Evolutionary conservation across 2,888 invertebrate genomes (phyloP).

Genomic region (Lutraria lutraria): DNA sequence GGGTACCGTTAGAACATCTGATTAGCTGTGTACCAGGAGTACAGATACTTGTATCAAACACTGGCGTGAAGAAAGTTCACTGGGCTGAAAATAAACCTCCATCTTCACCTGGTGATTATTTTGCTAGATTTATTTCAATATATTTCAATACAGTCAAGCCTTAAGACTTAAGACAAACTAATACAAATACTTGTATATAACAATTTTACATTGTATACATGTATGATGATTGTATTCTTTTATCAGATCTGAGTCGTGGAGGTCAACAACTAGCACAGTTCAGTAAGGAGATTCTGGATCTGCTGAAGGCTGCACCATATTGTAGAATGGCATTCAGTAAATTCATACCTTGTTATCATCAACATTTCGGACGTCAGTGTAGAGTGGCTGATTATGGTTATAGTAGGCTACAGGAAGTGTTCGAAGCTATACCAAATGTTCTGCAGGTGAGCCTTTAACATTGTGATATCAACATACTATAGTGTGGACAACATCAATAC

Average conservation of each 20-base stretch:
- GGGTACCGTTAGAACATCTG: slow-evolving; percentile 94
- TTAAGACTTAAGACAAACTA: too few species aligned
- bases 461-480: background rate
- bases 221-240: slow-evolving; percentile 27
- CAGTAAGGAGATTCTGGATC: slow-evolving; percentile 95
- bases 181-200: too few species aligned
- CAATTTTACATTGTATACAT: too few species aligned
- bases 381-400: slow-evolving; percentile 97
- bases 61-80: slow-evolving; percentile 89
- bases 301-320: slow-evolving; percentile 94
- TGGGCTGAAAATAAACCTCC: slow-evolving; percentile 86
- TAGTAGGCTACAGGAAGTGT: slow-evolving; percentile 95
- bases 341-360: slow-evolving; percentile 98
- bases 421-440: slow-evolving; percentile 93
- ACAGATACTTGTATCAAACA: slow-evolving; percentile 88
- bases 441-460: slow-evolving; percentile 89
- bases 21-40: slow-evolving; percentile 94
- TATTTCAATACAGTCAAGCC: too few species aligned
- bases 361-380: slow-evolving; percentile 97
- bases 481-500: too few species aligned
- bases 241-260: slow-evolving; percentile 62
- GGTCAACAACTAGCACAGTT: slow-evolving; percentile 92
- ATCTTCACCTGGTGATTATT: slow-evolving; percentile 69
- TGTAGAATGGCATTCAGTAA: slow-evolving; percentile 95
- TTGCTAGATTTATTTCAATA: too few species aligned